These are phyloP conservation scores for Drosophila ambigua DNA, from an alignment of 1,140 invertebrate genomes.

Conservation along the genomic window DNA sequence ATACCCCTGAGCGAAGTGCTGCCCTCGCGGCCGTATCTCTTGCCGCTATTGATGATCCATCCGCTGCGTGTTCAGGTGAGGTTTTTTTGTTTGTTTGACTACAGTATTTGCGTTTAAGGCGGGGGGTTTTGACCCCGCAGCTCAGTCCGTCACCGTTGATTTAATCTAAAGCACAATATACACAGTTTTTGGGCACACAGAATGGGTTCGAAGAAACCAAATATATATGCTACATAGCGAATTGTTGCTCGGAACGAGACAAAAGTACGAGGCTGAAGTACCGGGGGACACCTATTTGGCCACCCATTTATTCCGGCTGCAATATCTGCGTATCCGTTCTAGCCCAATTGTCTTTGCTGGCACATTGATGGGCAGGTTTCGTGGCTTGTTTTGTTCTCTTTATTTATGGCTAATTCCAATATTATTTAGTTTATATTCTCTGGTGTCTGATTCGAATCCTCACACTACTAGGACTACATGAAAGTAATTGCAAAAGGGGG, in stretches of 20 bases:
- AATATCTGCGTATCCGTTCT: no score
- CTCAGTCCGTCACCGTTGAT: no score
- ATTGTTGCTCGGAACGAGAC: background rate
- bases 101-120: background rate
- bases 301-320: no score
- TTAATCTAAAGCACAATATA: no score
- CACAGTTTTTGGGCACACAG: no score
- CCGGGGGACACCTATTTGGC: no score
- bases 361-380: no score
- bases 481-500: slow-evolving; percentile 8
- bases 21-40: slow-evolving; percentile 89
- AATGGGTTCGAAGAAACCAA: no score
- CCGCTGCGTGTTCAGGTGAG: slow-evolving; percentile 95
- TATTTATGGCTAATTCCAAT: slow-evolving; percentile 38
- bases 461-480: slow-evolving; percentile 18
- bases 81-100: background rate
- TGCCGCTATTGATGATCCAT: slow-evolving; percentile 94
- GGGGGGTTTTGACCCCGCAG: no score
- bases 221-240: background rate
- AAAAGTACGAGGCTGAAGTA: no score
- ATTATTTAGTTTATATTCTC: slow-evolving; percentile 36
- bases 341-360: no score
- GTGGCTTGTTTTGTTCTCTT: slow-evolving; percentile 27
- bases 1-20: slow-evolving; percentile 90
- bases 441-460: background rate